Evolutionary conservation across 2,113 vertebrate species (phyloP), one percentile per base, ranked within the genome.

Genomic region (Desmodus rotundus): DNA sequence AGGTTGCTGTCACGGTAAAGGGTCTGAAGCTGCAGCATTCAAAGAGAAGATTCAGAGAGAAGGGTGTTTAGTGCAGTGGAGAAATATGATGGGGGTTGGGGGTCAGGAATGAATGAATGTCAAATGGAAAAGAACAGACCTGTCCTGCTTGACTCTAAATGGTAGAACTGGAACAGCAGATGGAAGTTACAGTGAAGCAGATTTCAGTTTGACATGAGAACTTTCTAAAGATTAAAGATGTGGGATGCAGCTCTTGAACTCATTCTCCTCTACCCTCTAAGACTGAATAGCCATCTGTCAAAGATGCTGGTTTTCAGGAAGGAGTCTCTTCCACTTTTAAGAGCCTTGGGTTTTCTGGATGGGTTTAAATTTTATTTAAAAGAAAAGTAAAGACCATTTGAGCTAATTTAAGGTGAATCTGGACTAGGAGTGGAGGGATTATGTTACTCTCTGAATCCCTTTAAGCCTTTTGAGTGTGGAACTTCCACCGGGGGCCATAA

Each of bases 221-320:
- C 90, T 97, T 84, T 93, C 80, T 88, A 83, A 96, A 95, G 95
- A 85, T 67, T 77, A 90, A 95, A 92, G 96, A 76, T 93, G 81
- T 88, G 81, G 74, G 90, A 87, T 95, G 72, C 3, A 63, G 87
- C 58, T 92, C 54, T 84, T 91, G 87, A 96, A 95, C 92, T 74
- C 56, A 43, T 12, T 11, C 43, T 47, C 36, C 16, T 93, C 54
- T 70, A 67, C 76, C 70, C 38, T 50, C 65, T 43, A 87, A 96
- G 84, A 33, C 26, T 91, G n/a, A n/a, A 63, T n/a, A 73, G 67
- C 88, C 93, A 95, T 97, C 94, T 96, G 96, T 93, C 90, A 89
- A 82, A 94, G 72, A 93, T 38, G 68, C 1, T 92, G 73, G 54
- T 87, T 82, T 92, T 96, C 36, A 87, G 87, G 52, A 87, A 87